Conservation (phyloP, 1,140 invertebrate genomes). For the Zaprionus africanus region DNA sequence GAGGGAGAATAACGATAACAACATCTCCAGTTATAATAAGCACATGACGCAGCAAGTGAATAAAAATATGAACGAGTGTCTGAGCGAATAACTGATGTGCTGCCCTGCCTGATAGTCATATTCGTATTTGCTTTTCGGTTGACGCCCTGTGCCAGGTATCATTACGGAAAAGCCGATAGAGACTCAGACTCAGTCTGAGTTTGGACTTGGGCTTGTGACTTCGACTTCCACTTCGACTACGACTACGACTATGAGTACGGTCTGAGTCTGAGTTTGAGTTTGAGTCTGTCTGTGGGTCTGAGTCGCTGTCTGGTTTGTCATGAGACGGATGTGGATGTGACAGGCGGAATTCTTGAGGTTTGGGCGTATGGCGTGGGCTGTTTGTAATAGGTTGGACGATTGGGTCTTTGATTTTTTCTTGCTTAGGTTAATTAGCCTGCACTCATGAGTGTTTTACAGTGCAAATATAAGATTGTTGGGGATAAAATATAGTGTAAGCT, state of each 20-base stretch:
- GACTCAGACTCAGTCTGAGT: background rate
- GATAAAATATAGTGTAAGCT: too few relatives aligned
- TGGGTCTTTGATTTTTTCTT: constrained; percentile 3
- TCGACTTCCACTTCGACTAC: background rate
- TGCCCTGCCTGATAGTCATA: constrained; percentile 11
- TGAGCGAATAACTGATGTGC: constrained; percentile 12
- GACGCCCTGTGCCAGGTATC: constrained; percentile 46
- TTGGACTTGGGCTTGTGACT: constrained; percentile 14
- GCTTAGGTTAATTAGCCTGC: constrained; percentile 7
- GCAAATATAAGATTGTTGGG: background rate
- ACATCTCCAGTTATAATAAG: constrained; percentile 61
- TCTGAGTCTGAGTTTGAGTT: constrained; percentile 6
- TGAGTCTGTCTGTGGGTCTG: constrained; percentile 17
- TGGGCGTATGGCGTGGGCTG: constrained; percentile 72
- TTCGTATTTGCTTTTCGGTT: constrained; percentile 41
- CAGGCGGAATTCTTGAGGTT: constrained; percentile 66
- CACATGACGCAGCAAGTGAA: constrained; percentile 50
- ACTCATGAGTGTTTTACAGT: constrained; percentile 7
- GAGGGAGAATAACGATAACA: constrained; percentile 25
- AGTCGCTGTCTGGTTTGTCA: constrained; percentile 32
- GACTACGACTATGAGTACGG: too few relatives aligned
- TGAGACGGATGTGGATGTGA: constrained; percentile 73
- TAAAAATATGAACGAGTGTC: constrained; percentile 24
- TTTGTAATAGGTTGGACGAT: constrained; percentile 51
- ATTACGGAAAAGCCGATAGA: constrained; percentile 56